phyloP scores from a whole-genome alignment of 2,888 invertebrate genomes.

The Anoncus sp. region DNA sequence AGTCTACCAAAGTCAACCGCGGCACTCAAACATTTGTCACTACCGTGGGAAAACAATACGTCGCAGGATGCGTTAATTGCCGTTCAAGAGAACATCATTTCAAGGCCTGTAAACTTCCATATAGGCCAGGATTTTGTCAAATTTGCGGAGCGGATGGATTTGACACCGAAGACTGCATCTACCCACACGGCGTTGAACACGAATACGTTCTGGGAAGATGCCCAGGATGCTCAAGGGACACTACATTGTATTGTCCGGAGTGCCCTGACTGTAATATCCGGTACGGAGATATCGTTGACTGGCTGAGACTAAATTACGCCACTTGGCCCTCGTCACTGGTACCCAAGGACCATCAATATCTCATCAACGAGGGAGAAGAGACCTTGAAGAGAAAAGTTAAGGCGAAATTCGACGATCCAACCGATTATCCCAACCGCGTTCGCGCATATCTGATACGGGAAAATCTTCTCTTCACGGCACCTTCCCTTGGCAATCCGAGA shows the following conservation, averaged over 20 bases:
- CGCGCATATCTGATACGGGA: slow-evolving; percentile 22
- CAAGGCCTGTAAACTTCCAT: slow-evolving; percentile 28
- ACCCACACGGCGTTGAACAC: slow-evolving; percentile 52
- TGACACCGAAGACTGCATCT: slow-evolving; percentile 36
- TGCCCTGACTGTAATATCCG: too few species aligned
- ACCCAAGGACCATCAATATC: slow-evolving; percentile 29
- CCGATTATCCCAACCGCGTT: slow-evolving; percentile 28
- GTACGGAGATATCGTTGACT: slow-evolving; percentile 32
- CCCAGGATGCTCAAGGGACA: slow-evolving; percentile 25
- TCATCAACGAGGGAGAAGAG: slow-evolving; percentile 13
- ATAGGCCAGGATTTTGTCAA: slow-evolving; percentile 35
- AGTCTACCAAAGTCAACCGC: slow-evolving; percentile 22
- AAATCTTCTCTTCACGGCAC: slow-evolving; percentile 20
- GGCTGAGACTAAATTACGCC: slow-evolving; percentile 20
- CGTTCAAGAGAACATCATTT: slow-evolving; percentile 1
- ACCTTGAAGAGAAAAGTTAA: slow-evolving; percentile 12
- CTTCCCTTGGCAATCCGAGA: too few species aligned
- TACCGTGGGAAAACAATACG: slow-evolving; percentile 2
- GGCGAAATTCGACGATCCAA: slow-evolving; percentile 21
- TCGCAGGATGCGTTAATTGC: slow-evolving; percentile 49
- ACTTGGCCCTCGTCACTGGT: slow-evolving; percentile 37
- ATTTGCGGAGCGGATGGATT: slow-evolving; percentile 6
- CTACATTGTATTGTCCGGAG: slow-evolving; percentile 41
- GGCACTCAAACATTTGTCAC: slow-evolving; percentile 47
- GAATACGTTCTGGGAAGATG: too few species aligned